These are phyloP conservation scores for Drosophila neocordata DNA, from an alignment of 1,140 invertebrate species.

Conservation along the genomic window DNA sequence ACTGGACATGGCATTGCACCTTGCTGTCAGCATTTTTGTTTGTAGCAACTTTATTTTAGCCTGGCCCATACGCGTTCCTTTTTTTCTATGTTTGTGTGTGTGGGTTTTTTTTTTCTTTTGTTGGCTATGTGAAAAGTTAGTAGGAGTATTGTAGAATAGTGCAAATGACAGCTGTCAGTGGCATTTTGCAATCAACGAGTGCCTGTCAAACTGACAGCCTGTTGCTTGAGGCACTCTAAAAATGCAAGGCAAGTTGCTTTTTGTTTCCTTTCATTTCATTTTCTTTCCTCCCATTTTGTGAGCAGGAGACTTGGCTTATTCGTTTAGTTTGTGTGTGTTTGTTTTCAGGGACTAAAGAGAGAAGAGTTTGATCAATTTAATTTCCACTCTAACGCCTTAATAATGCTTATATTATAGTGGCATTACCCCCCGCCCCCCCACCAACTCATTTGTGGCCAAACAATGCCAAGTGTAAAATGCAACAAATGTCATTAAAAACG, in stretches of 20 bases:
- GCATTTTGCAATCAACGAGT: constrained; percentile 63
- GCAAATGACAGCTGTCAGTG: constrained; percentile 74
- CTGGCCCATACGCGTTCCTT: neutral
- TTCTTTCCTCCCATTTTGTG: constrained; percentile 15
- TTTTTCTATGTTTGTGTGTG: neutral
- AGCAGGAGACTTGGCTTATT: no score
- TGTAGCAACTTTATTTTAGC: neutral
- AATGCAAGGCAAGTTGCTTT: constrained; percentile 3
- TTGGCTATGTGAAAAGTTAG: constrained; percentile 4
- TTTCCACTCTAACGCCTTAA: constrained; percentile 1
- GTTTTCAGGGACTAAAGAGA: neutral
- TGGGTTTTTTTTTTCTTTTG: neutral
- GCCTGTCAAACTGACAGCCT: constrained; percentile 69
- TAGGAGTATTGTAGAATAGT: constrained; percentile 27
- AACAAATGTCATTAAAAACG: constrained; percentile 79
- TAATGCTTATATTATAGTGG: neutral
- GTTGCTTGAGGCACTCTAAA: constrained; percentile 47
- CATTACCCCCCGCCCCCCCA: neutral
- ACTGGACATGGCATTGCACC: constrained; percentile 19
- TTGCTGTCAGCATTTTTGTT: constrained; percentile 22
- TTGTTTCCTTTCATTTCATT: constrained; percentile 27
- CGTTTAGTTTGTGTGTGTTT: neutral
- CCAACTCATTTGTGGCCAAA: neutral
- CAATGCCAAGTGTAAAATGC: constrained; percentile 66
- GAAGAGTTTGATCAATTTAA: neutral